Percentiles rank a stretch among this genome's conserved stretches.
phyloP scores from a whole-genome alignment of 2,797 vertebrate genomes.

The Tiaroga cobitis region DNA sequence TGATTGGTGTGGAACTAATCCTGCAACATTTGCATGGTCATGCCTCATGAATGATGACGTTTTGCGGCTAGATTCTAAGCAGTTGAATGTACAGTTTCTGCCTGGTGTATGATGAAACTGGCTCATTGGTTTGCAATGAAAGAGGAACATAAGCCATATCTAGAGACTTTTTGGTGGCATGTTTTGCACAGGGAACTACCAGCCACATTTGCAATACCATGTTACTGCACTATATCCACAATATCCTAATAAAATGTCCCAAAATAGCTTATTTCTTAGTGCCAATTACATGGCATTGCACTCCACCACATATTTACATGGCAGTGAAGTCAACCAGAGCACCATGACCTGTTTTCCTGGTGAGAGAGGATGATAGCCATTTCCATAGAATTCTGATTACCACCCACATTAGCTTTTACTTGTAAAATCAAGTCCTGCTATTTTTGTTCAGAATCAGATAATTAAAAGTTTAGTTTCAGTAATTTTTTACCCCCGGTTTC shows the following conservation, averaged over 20 bases:
- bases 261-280: constrained; percentile 12
- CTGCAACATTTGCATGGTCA: background rate
- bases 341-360: background rate
- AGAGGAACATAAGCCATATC: constrained; percentile 5
- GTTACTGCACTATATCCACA: background rate
- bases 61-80: background rate
- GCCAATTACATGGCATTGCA: background rate
- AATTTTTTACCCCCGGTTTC: background rate
- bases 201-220: background rate
- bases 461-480: background rate
- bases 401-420: constrained; percentile 20
- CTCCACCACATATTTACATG: constrained; percentile 20
- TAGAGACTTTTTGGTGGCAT: background rate
- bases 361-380: constrained; percentile 8
- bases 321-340: constrained; percentile 5
- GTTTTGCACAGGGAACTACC: background rate
- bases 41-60: background rate
- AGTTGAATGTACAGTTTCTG: background rate
- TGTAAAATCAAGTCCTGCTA: background rate
- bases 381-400: constrained; percentile 7
- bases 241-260: background rate
- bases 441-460: background rate
- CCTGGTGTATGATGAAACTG: background rate
- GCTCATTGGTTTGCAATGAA: background rate
- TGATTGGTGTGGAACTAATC: background rate